Evolutionary conservation across 1,140 invertebrate species (phyloP), one percentile per base, ranked within the genome.

Genomic region (Heliconius eleuchia): DNA sequence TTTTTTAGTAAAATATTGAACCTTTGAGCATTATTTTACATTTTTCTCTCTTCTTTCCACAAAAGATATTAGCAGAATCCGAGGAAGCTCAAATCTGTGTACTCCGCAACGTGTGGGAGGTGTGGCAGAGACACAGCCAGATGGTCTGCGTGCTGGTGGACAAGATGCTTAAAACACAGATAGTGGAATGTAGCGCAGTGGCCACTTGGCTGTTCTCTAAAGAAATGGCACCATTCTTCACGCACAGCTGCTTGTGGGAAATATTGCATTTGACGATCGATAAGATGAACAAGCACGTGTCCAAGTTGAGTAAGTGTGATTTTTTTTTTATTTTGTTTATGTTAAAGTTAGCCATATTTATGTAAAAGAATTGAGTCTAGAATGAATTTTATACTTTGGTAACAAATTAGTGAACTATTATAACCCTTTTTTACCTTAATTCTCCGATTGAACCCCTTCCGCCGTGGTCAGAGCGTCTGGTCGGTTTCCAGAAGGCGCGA

Each of bases 171-270:
- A 99, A 99, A 95, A 99, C 98, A 55, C 98, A 99, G 91, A 98
- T 99, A 71, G 97, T 99, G 19, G 98, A 99, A 88, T 99, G 98
- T 89, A 98, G 98, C 79, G 97, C 99, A 13, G 98, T 99, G 16
- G 99, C 99, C 39, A 99, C 99, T 86, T 99, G 99, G 99, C 97
- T 99, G 77, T 99, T 99, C 95, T 99, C 98, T 5, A 98, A 98
- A 95, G 98, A 99, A 90, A 99, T 99, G 98, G 96, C 96, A 34
- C 92, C 96, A 11, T 98, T 99, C 91, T 99, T 99, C 91, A 99
- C 98, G 0, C 98, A 98, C 96, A 96, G 97, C 85, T 99, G 98
- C 89, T 96, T 99, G n/a, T 99, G 99, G 99, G 99, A 99, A 95
- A 98, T 99, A 76, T 95, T 99, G 18, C 98, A 99, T 94, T 94